Evolutionary conservation across 2,888 invertebrate genomes (phyloP).

Genomic region (Bellardia bayeri): DNA sequence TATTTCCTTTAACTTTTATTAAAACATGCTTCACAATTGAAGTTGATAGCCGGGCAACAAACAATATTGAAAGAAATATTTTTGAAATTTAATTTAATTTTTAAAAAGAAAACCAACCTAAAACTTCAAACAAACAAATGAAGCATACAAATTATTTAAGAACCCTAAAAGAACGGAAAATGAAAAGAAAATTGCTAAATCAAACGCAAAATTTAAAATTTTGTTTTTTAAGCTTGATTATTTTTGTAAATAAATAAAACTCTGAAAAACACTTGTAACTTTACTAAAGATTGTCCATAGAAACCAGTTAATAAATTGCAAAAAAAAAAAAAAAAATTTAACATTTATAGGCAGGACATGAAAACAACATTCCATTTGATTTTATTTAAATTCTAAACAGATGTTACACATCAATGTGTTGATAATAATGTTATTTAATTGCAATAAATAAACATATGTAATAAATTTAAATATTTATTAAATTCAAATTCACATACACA

Average conservation of each 20-base stretch:
- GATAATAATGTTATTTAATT: neutral
- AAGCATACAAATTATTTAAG: too few species aligned
- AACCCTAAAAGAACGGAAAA: too few species aligned
- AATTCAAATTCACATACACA: neutral
- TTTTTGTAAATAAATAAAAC: too few species aligned
- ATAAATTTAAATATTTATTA: slow-evolving; percentile 2
- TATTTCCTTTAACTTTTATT: neutral
- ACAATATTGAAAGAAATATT: neutral
- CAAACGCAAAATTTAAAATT: too few species aligned
- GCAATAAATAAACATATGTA: slow-evolving; percentile 1
- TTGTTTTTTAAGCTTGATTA: too few species aligned
- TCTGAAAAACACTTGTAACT: too few species aligned
- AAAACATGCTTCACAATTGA: neutral
- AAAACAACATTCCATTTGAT: neutral
- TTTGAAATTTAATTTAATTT: neutral
- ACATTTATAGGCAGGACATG: neutral
- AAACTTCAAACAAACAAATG: neutral
- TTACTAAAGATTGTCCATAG: too few species aligned
- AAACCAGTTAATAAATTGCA: too few species aligned
- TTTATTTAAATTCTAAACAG: neutral
- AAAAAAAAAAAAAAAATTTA: neutral
- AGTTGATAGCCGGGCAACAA: neutral
- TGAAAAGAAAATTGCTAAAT: too few species aligned
- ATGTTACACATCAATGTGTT: neutral
- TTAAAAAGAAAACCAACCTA: neutral